Evolutionary conservation across 2,888 invertebrate species (phyloP), one percentile per base, ranked within the genome.

Genomic region (Oligia latruncula): DNA sequence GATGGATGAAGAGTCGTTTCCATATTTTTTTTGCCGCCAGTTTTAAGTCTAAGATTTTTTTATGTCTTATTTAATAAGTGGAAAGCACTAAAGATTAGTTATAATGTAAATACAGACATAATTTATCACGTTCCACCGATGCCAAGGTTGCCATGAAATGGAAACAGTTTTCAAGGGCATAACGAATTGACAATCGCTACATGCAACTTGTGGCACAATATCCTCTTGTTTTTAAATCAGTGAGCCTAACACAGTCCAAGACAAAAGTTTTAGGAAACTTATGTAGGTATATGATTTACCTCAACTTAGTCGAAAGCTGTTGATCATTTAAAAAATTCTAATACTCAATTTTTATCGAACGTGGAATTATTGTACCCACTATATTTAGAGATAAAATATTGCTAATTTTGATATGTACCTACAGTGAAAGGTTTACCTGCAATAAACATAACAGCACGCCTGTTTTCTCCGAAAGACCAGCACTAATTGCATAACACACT

Each of bases 111-210:
- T 62, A 43, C 43, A 17, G 23, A 60, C 23, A 52, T 52, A 35
- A 35, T 62, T 9, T 29, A 64, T 35, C 71, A 29, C 15, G 71
- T 79, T 79, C 84, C 80, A 79, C 84, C 80, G 71, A 81, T 67
- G 71, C 40, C 66, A 81, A 83, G 23, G n/a, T 66, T 71, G 71
- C 65, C 5, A 66, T 70, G 66, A 52, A 71, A 60, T 13, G 20
- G 20, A 77, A n/a, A 23, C 3, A 15, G 35, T 49, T 66, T 35
- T 64, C 17, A 68, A 23, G 20, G 52, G 2, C 35, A 29, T 70
- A 52, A 20, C 40, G 8, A 20, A 8, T n/a, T 23, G 17, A 73
- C 62, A 49, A 3, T 49, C 1, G 20, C 5, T 23, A 46, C 4
- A 46, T 76, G 8, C 35, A 20, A 15, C n/a, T 62, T 40, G 9